Conservation (phyloP, 1,140 invertebrate genomes). For the Olivierus martensii region DNA sequence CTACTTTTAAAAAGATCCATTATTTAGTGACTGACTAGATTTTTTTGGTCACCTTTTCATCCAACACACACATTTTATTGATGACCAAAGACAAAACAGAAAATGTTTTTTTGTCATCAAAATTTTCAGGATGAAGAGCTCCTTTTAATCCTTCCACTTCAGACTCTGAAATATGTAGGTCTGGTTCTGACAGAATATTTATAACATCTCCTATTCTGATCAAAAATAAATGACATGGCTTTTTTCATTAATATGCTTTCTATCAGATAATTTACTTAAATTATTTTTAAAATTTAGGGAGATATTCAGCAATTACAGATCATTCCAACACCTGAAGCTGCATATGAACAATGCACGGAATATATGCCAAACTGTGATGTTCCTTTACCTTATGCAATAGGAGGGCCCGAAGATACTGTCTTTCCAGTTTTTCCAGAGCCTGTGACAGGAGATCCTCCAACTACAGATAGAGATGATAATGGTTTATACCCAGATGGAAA, state of each 20-base stretch:
- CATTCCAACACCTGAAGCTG: conserved; percentile 53
- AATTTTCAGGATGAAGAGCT: too few species aligned
- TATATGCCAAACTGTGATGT: conserved; percentile 48
- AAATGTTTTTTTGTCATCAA: too few species aligned
- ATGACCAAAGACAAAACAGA: too few species aligned
- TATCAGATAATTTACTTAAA: background rate
- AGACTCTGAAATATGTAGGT: too few species aligned
- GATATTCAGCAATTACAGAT: conserved; percentile 60
- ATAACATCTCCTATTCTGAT: too few species aligned
- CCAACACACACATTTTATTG: too few species aligned
- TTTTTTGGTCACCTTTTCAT: too few species aligned
- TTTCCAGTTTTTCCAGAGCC: conserved; percentile 7
- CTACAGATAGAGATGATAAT: conserved; percentile 7
- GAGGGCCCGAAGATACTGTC: conserved; percentile 7
- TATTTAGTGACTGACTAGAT: too few species aligned
- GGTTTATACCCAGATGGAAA: conserved; percentile 19
- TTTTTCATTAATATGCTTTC: background rate
- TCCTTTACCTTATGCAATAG: conserved; percentile 20
- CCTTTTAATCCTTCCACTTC: too few species aligned
- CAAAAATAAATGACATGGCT: too few species aligned
- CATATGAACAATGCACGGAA: conserved; percentile 55
- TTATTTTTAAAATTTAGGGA: conserved; percentile 37
- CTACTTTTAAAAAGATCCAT: too few species aligned
- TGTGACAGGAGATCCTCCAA: conserved; percentile 3
- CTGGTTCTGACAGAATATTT: too few species aligned